These are phyloP conservation scores for Antheraea yamamai DNA, from an alignment of 2,888 invertebrate species.

Conservation along the genomic window DNA sequence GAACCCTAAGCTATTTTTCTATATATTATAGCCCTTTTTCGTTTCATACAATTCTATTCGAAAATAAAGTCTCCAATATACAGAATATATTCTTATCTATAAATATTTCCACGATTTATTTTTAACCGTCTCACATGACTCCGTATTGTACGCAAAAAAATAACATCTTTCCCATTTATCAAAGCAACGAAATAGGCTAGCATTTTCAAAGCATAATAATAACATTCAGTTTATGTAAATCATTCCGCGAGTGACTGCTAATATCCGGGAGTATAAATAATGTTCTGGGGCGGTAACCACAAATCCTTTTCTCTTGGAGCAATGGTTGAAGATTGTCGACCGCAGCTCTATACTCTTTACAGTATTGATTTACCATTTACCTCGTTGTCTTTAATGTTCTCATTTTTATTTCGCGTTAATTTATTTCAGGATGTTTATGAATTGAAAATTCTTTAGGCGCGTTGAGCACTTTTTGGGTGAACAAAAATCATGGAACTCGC, in stretches of 20 bases:
- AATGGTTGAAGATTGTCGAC: slow-evolving; percentile 34
- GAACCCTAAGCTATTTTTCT: no score
- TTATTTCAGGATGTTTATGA: not conserved
- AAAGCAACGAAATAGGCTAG: slow-evolving; percentile 32
- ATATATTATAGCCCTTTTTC: no score
- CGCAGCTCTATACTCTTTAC: slow-evolving; percentile 36
- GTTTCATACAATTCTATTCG: not conserved
- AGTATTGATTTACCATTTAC: slow-evolving; percentile 43
- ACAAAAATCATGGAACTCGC: no score
- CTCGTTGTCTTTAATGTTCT: slow-evolving; percentile 29
- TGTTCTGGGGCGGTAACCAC: slow-evolving; percentile 44
- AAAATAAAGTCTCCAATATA: not conserved
- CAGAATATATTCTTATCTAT: not conserved
- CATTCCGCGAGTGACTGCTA: slow-evolving; percentile 56
- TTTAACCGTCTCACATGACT: not conserved
- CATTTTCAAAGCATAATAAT: slow-evolving; percentile 41
- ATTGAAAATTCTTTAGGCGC: no score
- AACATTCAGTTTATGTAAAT: slow-evolving; percentile 62
- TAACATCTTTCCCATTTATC: slow-evolving; percentile 22
- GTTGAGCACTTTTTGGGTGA: no score
- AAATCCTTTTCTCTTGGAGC: slow-evolving; percentile 46
- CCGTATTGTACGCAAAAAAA: not conserved
- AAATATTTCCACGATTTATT: not conserved
- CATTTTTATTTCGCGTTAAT: not conserved
- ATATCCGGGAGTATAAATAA: slow-evolving; percentile 65